Evolutionary conservation across 2,797 vertebrate species (phyloP), one percentile per base, ranked within the genome.

Genomic region (Pipistrellus kuhlii): DNA sequence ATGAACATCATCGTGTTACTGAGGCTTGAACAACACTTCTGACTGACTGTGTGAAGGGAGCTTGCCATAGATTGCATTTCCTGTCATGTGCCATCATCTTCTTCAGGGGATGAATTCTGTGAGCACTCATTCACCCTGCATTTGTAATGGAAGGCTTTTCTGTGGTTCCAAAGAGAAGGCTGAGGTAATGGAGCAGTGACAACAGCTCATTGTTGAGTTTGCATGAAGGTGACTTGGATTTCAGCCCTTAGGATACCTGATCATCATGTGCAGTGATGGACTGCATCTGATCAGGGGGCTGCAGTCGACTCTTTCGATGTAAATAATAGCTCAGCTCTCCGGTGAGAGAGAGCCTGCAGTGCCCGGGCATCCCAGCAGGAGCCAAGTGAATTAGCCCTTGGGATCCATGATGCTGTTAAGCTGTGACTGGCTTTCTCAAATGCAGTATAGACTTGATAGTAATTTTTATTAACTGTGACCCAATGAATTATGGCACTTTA

Each of bases 171-270:
- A 69, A 69, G 23, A 18, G 73, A 88, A 68, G 88, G 68, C 91
- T 64, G 27, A 94, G 93, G 92, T 96, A 96, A 92, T 96, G 95
- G 96, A 96, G 87, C 95, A 66, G 38, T 80, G 96, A 86, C 88
- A 48, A 27, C 94, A 13, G 12, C 27, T 32, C 46, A 15, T 62
- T 69, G 84, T 0, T 95, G 90, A 76, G 77, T 97, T 97, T 97
- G 95, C 97, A 85, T 98, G 97, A 98, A 98, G 97, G 98, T 98
- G 97, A 98, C 97, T 98, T 96, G 91, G 93, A 94, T 96, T 96
- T 97, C 21, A 97, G 97, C 92, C 93, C 93, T 78, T 86, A 92
- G 95, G 18, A 0, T 92, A 95, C 88, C 75, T 83, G 88, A 93
- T 98, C 97, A 94, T 96, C 83, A 62, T 91, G 91, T 91, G 23